Percentiles rank a stretch among this genome's conserved stretches.
These are phyloP conservation scores for Python bivittatus DNA, from an alignment of 2,113 vertebrate species.

Conservation along the genomic window DNA sequence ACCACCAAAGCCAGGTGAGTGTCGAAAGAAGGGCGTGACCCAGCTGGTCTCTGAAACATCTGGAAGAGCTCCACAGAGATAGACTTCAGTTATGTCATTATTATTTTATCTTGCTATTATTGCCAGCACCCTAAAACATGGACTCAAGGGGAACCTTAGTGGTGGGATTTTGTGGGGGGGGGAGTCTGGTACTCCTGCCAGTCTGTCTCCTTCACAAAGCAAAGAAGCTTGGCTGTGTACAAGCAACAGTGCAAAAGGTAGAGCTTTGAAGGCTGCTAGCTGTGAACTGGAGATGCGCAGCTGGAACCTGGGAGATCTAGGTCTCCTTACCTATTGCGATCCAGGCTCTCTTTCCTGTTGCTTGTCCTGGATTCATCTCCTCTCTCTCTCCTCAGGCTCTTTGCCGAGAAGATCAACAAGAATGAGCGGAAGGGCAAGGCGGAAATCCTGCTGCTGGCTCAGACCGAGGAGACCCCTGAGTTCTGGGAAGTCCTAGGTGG, in stretches of 20 bases:
- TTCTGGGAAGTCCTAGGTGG: slow-evolving; percentile 93
- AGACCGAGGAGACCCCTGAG: slow-evolving; percentile 85
- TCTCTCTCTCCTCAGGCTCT: slow-evolving; percentile 76
- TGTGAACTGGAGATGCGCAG: neutral
- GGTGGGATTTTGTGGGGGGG: neutral
- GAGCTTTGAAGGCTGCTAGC: neutral
- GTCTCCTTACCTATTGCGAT: neutral
- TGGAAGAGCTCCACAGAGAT: neutral
- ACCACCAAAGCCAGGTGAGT: slow-evolving; percentile 95
- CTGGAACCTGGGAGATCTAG: neutral
- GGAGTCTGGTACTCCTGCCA: neutral
- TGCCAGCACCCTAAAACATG: neutral
- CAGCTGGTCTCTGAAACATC: neutral
- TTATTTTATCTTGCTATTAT: neutral
- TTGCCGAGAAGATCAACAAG: slow-evolving; percentile 97
- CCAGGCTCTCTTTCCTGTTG: neutral
- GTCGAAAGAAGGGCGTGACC: neutral
- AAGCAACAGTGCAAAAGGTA: neutral
- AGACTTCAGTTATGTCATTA: neutral
- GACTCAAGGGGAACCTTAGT: neutral
- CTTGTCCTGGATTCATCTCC: neutral
- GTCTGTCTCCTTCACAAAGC: neutral
- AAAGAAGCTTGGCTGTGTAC: neutral
- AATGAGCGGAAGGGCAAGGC: slow-evolving; percentile 95
- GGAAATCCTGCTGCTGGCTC: slow-evolving; percentile 82